These are phyloP conservation scores for Mythimna lalbum DNA, from an alignment of 2,888 invertebrate genomes.

Conservation along the genomic window DNA sequence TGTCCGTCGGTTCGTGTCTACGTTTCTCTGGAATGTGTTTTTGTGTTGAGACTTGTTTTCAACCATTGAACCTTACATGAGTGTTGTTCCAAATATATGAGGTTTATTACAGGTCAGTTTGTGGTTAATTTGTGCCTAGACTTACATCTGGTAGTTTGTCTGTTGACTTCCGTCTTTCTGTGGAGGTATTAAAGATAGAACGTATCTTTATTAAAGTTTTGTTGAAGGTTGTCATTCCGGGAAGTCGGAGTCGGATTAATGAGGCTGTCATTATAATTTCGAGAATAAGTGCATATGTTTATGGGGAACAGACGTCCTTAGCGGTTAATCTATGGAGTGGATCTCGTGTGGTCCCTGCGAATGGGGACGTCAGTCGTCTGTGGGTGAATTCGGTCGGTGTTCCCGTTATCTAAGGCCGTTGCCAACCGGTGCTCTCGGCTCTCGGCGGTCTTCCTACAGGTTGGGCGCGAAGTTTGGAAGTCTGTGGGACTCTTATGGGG, in stretches of 20 bases:
- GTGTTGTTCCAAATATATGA: not conserved
- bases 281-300: conserved; percentile 13
- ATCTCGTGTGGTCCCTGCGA: conserved; percentile 30
- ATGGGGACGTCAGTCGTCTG: conserved; percentile 34
- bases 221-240: conserved; percentile 40
- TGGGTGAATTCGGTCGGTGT: conserved; percentile 46
- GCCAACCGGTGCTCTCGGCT: conserved; percentile 32
- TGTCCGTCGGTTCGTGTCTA: conserved; percentile 3
- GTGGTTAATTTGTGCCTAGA: conserved; percentile 11
- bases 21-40: conserved; percentile 39
- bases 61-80: conserved; percentile 2
- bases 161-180: conserved; percentile 20
- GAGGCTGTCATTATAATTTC: conserved; percentile 14
- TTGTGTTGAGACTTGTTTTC: conserved; percentile 32
- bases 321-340: conserved; percentile 30
- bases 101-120: conserved; percentile 15
- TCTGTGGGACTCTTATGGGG: conserved; percentile 6
- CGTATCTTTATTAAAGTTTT: conserved; percentile 34
- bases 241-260: conserved; percentile 39
- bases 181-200: conserved; percentile 21
- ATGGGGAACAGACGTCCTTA: conserved; percentile 8
- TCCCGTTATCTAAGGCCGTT: conserved; percentile 53
- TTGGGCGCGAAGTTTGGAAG: conserved; percentile 21
- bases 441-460: conserved; percentile 20
- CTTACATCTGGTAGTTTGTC: not conserved